A percentile compares a stretch with the other conserved stretches of the same genome.
Conservation (phyloP, 1,140 invertebrate species). For the Neotoxoptera formosana region DNA sequence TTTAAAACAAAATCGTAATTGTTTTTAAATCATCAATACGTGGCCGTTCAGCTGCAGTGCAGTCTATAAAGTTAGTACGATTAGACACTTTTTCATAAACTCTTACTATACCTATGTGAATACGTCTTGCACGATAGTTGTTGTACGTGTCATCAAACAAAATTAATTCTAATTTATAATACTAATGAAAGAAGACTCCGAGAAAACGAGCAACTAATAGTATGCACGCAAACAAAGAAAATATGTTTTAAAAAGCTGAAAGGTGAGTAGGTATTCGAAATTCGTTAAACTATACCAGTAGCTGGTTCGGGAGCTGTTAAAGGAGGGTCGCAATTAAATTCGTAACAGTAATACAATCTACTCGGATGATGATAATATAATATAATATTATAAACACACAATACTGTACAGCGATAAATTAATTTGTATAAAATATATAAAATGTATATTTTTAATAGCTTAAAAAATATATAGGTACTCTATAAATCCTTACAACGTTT, state of each 20-base stretch:
- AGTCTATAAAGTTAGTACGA: neutral
- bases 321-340: neutral
- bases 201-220: neutral
- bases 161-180: neutral
- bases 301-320: neutral
- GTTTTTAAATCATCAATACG: neutral
- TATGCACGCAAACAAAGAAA: neutral
- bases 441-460: neutral
- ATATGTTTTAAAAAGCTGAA: neutral
- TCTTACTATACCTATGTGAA: neutral
- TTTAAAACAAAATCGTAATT: neutral
- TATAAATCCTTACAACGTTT: neutral
- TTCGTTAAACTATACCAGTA: neutral
- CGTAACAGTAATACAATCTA: neutral
- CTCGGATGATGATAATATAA: neutral
- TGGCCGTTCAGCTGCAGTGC: neutral
- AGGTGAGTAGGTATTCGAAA: neutral
- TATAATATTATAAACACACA: neutral
- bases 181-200: neutral
- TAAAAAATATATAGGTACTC: neutral
- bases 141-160: neutral
- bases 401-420: neutral
- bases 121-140: neutral
- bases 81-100: neutral
- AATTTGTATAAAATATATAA: neutral